These are phyloP conservation scores for Spisula subtruncata DNA, from an alignment of 2,888 invertebrate genomes.

Conservation along the genomic window DNA sequence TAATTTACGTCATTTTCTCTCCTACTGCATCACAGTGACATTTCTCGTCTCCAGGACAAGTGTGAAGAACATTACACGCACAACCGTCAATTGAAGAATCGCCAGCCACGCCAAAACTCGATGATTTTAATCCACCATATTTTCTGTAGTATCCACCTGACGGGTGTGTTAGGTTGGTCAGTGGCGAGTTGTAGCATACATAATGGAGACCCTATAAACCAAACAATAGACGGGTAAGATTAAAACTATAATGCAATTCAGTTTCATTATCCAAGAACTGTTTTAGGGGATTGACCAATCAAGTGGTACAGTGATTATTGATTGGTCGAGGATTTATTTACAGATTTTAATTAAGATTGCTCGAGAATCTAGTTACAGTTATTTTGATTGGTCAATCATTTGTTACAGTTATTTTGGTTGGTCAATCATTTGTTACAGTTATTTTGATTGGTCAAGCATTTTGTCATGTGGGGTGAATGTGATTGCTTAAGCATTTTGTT, in stretches of 20 bases:
- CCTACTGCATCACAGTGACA: conserved; percentile 81
- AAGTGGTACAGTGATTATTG: too few relatives aligned
- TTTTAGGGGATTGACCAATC: too few relatives aligned
- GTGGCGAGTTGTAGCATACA: conserved; percentile 75
- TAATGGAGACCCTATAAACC: conserved; percentile 75
- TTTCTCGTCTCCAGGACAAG: conserved; percentile 72
- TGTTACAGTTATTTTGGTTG: too few relatives aligned
- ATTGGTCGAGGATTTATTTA: too few relatives aligned
- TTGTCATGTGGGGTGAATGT: too few relatives aligned
- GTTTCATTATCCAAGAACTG: too few relatives aligned
- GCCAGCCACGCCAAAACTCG: conserved; percentile 74
- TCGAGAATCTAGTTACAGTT: too few relatives aligned
- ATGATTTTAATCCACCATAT: conserved; percentile 59
- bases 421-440: too few relatives aligned
- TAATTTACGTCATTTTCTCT: conserved; percentile 46
- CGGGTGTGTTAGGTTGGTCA: conserved; percentile 63
- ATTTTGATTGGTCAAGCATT: too few relatives aligned
- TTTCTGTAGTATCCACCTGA: conserved; percentile 63
- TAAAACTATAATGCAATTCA: not conserved
- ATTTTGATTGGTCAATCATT: too few relatives aligned
- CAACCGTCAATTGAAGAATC: conserved; percentile 72
- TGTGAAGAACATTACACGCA: conserved; percentile 74
- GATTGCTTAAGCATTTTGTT: too few relatives aligned
- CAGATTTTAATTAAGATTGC: too few relatives aligned
- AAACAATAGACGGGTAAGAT: not conserved